Conservation (phyloP, 2,888 invertebrate species). For the Achlya flavicornis region DNA sequence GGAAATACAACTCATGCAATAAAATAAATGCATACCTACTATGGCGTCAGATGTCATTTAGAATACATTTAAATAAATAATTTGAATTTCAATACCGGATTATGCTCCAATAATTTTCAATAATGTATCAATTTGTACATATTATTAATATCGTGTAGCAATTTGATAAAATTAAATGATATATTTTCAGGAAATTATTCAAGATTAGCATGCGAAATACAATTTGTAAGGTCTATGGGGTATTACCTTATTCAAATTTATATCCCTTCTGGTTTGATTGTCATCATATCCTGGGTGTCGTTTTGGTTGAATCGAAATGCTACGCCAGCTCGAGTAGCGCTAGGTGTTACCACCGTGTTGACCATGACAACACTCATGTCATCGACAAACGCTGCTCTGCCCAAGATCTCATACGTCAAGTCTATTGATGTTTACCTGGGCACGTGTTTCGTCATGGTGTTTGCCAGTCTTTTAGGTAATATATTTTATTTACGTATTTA, state of each 20-base stretch:
- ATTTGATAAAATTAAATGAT: conserved; percentile 13
- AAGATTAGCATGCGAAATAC: conserved; percentile 97
- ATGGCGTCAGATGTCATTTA: conserved; percentile 1
- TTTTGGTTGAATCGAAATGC: conserved; percentile 98
- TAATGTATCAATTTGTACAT: conserved; percentile 5
- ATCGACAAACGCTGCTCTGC: conserved; percentile 97
- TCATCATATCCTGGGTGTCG: conserved; percentile 98
- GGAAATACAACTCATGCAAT: conserved; percentile 14
- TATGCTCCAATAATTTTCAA: not conserved
- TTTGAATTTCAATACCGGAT: too few species aligned
- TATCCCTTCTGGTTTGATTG: conserved; percentile 98
- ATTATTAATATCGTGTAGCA: not conserved
- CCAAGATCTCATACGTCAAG: conserved; percentile 99
- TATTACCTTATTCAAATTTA: conserved; percentile 99
- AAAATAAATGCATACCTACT: not conserved
- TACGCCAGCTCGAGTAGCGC: conserved; percentile 95
- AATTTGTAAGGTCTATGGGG: conserved; percentile 98
- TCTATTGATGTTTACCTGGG: conserved; percentile 98
- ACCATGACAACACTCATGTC: conserved; percentile 99
- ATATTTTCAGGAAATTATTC: conserved; percentile 94
- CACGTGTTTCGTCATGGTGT: conserved; percentile 99
- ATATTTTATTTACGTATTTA: conserved; percentile 17
- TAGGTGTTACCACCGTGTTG: conserved; percentile 97
- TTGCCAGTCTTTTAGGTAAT: conserved; percentile 97
- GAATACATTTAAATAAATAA: not conserved